Evolutionary conservation across 2,797 vertebrate species (phyloP).

Genomic region (Corythornis leucogaster): DNA sequence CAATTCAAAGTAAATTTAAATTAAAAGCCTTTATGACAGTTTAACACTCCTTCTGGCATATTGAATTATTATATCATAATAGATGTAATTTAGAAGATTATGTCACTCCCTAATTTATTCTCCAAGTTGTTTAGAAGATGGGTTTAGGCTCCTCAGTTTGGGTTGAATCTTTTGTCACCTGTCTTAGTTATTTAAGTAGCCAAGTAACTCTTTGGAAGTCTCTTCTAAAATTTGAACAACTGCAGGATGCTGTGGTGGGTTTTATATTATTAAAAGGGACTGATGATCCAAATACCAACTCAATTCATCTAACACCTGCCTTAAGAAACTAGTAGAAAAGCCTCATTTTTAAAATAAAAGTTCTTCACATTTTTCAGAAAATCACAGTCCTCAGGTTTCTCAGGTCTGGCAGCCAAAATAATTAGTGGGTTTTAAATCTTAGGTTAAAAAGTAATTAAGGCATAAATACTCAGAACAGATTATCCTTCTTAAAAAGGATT

Average conservation of each 20-base stretch:
- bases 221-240: not conserved
- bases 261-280: not conserved
- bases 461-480: not conserved
- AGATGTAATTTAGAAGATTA: slow-evolving; percentile 17
- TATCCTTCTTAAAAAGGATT: not conserved
- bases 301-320: not conserved
- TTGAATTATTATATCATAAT: slow-evolving; percentile 30
- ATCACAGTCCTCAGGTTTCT: not conserved
- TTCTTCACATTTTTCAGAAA: not conserved
- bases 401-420: not conserved
- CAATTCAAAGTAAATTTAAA: slow-evolving; percentile 53
- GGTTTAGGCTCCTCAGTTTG: not conserved
- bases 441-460: not conserved
- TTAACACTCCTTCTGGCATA: not conserved
- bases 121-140: not conserved
- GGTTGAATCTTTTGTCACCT: not conserved
- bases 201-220: not conserved
- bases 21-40: slow-evolving; percentile 13
- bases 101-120: not conserved
- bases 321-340: not conserved
- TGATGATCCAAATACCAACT: not conserved
- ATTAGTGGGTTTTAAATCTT: not conserved
- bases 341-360: not conserved
- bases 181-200: not conserved
- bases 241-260: not conserved